Conservation (phyloP, 1,140 invertebrate species). For the Papilio machaon region DNA sequence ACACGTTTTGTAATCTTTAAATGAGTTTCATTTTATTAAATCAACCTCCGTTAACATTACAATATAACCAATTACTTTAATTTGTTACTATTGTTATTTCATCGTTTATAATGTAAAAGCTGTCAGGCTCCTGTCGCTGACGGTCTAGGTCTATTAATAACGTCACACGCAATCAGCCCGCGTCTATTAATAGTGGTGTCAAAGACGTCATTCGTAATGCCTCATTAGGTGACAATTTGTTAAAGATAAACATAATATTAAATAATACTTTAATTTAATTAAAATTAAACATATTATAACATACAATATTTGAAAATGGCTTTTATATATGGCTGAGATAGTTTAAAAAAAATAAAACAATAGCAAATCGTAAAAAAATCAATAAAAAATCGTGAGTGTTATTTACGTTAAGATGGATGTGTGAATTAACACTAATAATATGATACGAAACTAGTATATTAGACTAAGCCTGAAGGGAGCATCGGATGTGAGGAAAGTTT, state of each 20-base stretch:
- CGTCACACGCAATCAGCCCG: conserved; percentile 37
- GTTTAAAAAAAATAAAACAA: too few species aligned
- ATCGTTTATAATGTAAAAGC: conserved; percentile 28
- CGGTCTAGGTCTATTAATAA: conserved; percentile 29
- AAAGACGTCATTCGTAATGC: conserved; percentile 28
- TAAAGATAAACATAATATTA: background rate
- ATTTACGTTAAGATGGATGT: too few species aligned
- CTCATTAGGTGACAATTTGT: conserved; percentile 27
- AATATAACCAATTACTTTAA: background rate
- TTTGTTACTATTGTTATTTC: background rate
- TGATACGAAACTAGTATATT: too few species aligned
- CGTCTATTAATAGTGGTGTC: conserved; percentile 35
- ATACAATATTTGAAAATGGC: too few species aligned
- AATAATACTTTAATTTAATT: background rate
- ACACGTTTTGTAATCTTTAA: background rate
- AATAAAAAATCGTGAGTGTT: too few species aligned
- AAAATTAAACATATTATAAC: background rate
- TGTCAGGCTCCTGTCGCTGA: conserved; percentile 15
- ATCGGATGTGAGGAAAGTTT: too few species aligned
- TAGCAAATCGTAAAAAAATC: too few species aligned
- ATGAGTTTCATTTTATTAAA: background rate
- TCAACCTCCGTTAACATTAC: background rate
- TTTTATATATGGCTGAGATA: too few species aligned
- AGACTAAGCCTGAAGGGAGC: too few species aligned
- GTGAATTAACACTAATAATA: too few species aligned